Conservation (phyloP, 2,113 vertebrate species). For the Podiceps cristatus region DNA sequence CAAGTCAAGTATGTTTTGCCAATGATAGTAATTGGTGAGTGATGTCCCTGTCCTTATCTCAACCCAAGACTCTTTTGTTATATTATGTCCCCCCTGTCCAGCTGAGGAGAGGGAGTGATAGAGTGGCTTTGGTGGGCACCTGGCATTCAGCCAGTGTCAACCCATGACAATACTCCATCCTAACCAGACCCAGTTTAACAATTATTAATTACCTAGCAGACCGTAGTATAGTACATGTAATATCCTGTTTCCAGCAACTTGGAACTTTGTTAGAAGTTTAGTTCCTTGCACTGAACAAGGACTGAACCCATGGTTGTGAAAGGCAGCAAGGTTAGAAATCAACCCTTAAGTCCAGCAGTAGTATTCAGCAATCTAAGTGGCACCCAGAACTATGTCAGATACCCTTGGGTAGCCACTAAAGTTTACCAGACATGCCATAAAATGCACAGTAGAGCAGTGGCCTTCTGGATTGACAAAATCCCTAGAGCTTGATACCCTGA, state of each 20-base stretch:
- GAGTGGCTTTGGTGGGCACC: no score
- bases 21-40: no score
- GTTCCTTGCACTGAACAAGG: not conserved
- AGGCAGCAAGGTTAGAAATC: not conserved
- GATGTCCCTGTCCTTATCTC: no score
- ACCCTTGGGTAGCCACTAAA: not conserved
- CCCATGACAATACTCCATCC: not conserved
- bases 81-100: no score
- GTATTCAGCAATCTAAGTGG: not conserved
- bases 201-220: not conserved
- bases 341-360: not conserved
- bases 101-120: no score
- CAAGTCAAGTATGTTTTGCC: no score
- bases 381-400: not conserved
- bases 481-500: not conserved
- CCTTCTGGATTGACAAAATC: not conserved
- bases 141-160: no score
- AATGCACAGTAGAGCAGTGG: not conserved
- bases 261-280: not conserved
- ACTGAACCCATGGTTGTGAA: fast-evolving
- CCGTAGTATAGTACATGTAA: not conserved
- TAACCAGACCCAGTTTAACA: not conserved
- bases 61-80: no score
- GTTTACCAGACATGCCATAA: not conserved
- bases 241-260: not conserved